Percentiles rank a stretch among this genome's conserved stretches.
phyloP scores from a whole-genome alignment of 1,140 invertebrate species.

The Brachionus paranguensis region DNA sequence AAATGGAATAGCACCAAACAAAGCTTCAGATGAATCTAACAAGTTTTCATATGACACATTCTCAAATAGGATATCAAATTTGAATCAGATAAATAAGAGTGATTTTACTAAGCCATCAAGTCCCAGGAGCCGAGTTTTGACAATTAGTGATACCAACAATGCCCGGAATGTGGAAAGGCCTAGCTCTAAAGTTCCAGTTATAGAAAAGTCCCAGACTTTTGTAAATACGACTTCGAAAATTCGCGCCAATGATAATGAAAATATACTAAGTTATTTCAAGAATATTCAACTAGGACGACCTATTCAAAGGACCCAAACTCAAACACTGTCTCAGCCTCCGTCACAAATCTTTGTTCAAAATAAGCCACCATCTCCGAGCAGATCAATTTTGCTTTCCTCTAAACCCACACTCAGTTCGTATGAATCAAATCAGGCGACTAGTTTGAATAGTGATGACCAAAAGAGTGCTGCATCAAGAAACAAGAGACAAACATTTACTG shows the following conservation, averaged over 20 bases:
- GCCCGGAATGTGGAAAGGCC: not conserved
- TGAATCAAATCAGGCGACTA: not conserved
- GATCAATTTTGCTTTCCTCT: not conserved
- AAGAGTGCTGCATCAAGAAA: not conserved
- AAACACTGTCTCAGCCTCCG: not conserved
- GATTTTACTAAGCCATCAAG: not conserved
- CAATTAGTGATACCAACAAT: not conserved
- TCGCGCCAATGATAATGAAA: not conserved
- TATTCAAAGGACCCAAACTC: not conserved
- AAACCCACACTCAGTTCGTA: not conserved
- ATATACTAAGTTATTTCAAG: not conserved
- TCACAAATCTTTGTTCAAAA: not conserved
- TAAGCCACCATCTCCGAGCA: not conserved
- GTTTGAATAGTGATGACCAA: not conserved
- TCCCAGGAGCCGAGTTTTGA: not conserved
- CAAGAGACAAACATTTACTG: not conserved
- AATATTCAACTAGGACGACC: not conserved
- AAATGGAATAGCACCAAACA: not conserved
- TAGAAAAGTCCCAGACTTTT: constrained; percentile 14
- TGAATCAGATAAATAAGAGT: not conserved
- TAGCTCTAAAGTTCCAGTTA: not conserved
- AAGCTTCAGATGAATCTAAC: not conserved
- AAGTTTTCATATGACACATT: not conserved
- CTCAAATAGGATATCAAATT: not conserved
- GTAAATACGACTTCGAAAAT: not conserved